These are phyloP conservation scores for Dendrolimus houi DNA, from an alignment of 2,888 invertebrate genomes.

Conservation along the genomic window DNA sequence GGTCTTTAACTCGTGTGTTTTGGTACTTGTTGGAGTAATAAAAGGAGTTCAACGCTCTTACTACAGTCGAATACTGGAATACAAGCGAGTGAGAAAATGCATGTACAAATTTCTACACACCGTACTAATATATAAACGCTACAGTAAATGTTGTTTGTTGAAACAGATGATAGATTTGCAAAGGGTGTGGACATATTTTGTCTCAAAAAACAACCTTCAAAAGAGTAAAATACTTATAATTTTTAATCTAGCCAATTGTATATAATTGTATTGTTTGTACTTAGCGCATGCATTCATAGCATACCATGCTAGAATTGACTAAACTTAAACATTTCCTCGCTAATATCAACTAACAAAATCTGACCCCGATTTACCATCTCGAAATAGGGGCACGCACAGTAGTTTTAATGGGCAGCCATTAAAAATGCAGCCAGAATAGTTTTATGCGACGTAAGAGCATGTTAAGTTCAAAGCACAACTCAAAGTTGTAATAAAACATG, in stretches of 20 bases:
- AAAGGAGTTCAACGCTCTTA: neutral
- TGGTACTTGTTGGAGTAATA: neutral
- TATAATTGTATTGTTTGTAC: too few relatives aligned
- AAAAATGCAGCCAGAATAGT: conserved; percentile 32
- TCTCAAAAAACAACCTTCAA: too few relatives aligned
- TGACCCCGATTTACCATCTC: conserved; percentile 12
- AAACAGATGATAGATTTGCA: too few relatives aligned
- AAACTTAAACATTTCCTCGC: neutral
- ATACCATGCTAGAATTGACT: too few relatives aligned
- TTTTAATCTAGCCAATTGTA: too few relatives aligned
- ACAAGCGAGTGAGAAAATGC: neutral
- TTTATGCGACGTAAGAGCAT: conserved; percentile 40
- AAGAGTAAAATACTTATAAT: too few relatives aligned
- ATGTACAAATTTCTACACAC: too few relatives aligned
- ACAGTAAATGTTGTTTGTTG: too few relatives aligned
- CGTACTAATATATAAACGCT: too few relatives aligned
- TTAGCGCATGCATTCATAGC: too few relatives aligned
- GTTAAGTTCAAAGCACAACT: conserved; percentile 23
- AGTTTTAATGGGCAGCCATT: conserved; percentile 37
- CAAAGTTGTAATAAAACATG: conserved; percentile 18
- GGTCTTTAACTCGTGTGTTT: neutral
- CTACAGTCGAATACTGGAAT: neutral
- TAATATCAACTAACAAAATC: conserved; percentile 10
- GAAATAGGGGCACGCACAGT: conserved; percentile 43
- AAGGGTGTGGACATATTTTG: too few relatives aligned